Evolutionary conservation across 2,888 invertebrate species (phyloP), one percentile per base, ranked within the genome.

Genomic region (Eucera pruinosa): DNA sequence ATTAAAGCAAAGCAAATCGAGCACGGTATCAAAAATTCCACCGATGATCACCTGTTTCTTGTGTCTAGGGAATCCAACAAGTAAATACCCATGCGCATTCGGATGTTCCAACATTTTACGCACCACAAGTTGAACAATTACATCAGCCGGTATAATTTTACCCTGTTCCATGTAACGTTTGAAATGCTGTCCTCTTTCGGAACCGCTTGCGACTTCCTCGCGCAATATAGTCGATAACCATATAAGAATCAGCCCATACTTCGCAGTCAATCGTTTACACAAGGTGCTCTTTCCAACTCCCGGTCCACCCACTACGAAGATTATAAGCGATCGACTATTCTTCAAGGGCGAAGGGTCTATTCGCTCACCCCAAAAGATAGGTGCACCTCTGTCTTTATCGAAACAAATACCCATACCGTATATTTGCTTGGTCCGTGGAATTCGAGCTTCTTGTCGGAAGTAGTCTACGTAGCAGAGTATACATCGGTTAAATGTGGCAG

Each of bases 291-390:
- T 89, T 2, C 81, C 85, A 2, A 71, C 68, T 0, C 85, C 83
- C 0, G 87, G 86, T 18, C 84, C 86, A 30, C 86, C 87, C 66
- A 88, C 74, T 48, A 89, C n/a, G 61, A 86, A 87, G 48, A 88
- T 81, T 45, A 89, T 85, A 25, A 84, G 72, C 4, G 62, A 79
- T 33, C 55, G 25, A 45, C 18, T 54, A 11, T 50, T 2, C 23
- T 64, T 72, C 25, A 79, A 7, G 1, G 52, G 43, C 5, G 13
- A 58, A n/a, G 41, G 11, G 20, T 72, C 68, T 9, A 47, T 11
- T 7, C 15, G 15, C 7, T 47, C 25, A n/a, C 33, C 13, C 7
- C 25, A 20, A 23, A 33, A 58, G 0, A 61, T 62, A 13, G 9
- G 7, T 1, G 47, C 18, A 0, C 15, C 27, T 13, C 36, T 18